A percentile compares a stretch with the other conserved stretches of the same genome.
Evolutionary conservation across 2,888 invertebrate genomes (phyloP).

Genomic region (Siphlonurus alternatus): DNA sequence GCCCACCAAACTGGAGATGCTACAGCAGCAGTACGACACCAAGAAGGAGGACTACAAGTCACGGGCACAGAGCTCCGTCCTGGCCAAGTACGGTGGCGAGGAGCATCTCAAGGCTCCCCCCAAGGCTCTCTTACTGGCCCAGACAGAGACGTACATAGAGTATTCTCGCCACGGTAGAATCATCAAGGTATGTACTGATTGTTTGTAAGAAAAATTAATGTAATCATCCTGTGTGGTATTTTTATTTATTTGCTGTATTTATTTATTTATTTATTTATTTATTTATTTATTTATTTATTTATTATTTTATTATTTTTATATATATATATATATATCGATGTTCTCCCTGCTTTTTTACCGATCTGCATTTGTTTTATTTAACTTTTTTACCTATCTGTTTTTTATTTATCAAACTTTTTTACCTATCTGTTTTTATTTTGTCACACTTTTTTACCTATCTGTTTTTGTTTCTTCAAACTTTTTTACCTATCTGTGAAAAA

Average conservation of each 20-base stretch:
- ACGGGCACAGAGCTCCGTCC: constrained; percentile 35
- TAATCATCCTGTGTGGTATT: neutral
- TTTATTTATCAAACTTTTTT: no score
- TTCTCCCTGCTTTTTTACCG: no score
- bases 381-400: no score
- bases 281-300: neutral
- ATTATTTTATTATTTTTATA: constrained; percentile 2
- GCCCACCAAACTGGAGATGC: constrained; percentile 87
- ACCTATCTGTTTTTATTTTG: no score
- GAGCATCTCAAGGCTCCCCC: constrained; percentile 82
- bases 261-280: no score
- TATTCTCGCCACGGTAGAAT: constrained; percentile 88
- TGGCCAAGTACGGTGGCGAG: constrained; percentile 73
- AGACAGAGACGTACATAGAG: constrained; percentile 90
- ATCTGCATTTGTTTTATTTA: no score
- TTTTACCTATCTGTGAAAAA: no score
- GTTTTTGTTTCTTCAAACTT: no score
- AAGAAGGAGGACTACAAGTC: constrained; percentile 83
- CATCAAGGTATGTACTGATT: constrained; percentile 21
- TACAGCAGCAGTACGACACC: constrained; percentile 77
- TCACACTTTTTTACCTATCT: no score
- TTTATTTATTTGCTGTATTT: no score
- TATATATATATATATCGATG: no score
- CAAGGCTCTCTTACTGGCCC: constrained; percentile 73
- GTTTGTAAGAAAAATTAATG: constrained; percentile 6